Conservation (phyloP, 2,888 invertebrate species). For the Scotopteryx bipunctaria region DNA sequence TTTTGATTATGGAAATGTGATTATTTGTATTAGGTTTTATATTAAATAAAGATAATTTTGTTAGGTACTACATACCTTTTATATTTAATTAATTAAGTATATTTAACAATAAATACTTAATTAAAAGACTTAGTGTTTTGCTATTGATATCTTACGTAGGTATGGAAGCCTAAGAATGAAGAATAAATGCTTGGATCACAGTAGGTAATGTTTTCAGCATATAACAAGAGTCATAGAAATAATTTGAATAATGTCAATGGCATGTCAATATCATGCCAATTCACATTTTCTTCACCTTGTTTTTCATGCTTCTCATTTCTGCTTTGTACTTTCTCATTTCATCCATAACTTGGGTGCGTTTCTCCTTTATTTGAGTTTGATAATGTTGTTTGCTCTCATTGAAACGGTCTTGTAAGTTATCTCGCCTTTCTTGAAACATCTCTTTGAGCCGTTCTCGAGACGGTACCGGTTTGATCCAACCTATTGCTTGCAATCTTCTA, state of each 20-base stretch:
- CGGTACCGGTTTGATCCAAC: slow-evolving; percentile 93
- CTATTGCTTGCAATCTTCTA: slow-evolving; percentile 89
- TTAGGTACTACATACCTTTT: slow-evolving; percentile 65
- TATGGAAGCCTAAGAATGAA: background rate
- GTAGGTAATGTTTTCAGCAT: background rate
- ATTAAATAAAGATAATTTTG: slow-evolving; percentile 52
- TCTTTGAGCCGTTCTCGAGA: slow-evolving; percentile 85
- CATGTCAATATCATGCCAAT: background rate
- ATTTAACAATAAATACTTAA: slow-evolving; percentile 66
- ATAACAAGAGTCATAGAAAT: background rate
- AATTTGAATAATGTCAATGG: background rate
- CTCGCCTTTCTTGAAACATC: slow-evolving; percentile 85
- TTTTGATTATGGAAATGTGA: slow-evolving; percentile 70
- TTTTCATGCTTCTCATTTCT: slow-evolving; percentile 76
- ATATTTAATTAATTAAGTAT: slow-evolving; percentile 55
- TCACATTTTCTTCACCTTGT: slow-evolving; percentile 71
- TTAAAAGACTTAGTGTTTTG: slow-evolving; percentile 40
- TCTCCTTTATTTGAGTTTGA: slow-evolving; percentile 70
- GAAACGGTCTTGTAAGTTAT: slow-evolving; percentile 84
- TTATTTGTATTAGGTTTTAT: slow-evolving; percentile 58
- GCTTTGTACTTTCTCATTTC: slow-evolving; percentile 78
- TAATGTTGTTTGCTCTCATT: slow-evolving; percentile 80
- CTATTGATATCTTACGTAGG: slow-evolving; percentile 9
- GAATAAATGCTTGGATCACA: background rate
- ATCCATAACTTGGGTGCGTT: slow-evolving; percentile 73